Evolutionary conservation across 2,113 vertebrate species (phyloP), one percentile per base, ranked within the genome.

Genomic region (Microtus richardsoni): DNA sequence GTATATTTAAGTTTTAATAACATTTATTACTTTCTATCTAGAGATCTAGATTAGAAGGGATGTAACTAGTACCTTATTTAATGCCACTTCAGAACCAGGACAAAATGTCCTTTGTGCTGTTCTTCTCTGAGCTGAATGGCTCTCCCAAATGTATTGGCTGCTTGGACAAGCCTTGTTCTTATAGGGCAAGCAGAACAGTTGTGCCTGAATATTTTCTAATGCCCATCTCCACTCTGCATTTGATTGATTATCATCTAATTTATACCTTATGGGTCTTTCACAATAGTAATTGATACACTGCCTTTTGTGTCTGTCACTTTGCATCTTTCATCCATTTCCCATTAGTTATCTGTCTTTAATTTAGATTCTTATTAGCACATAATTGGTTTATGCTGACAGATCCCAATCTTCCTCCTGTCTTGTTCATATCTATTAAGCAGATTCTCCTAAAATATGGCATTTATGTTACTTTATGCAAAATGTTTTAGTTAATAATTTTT

Each of bases 11-110:
- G 21, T 49, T 92, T 88, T 73, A 87, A 13, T n/a, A 77, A 44
- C 2, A 85, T 36, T 94, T 96, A 47, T 62, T 90, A 85, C 49
- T 85, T 96, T 22, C 60, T 92, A 7, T 66, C 52, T 21, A 90
- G 62, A 89, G 91, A 7, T 66, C 52, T 21, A 90, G 52, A 89
- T 93, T 22, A 91, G 62, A 91, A 77, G 13, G 86, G 73, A 83
- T 83, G 30, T 24, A 52, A 93, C 8, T n/a, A 91, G 41, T 33
- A 13, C 36, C 33, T 93, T 13, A 36, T 83, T 41, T 85, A 64
- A 44, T 44, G 80, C 87, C 80, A 60, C 41, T 71, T 85, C 16
- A 75, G 78, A 91, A 71, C 91, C 39, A 82, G 41, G 33, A 4
- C 39, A 78, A 19, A 28, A 70, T 87, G 39, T 12, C 77, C 33